Evolutionary conservation across 2,888 invertebrate genomes (phyloP).

Genomic region (Griposia aprilina): DNA sequence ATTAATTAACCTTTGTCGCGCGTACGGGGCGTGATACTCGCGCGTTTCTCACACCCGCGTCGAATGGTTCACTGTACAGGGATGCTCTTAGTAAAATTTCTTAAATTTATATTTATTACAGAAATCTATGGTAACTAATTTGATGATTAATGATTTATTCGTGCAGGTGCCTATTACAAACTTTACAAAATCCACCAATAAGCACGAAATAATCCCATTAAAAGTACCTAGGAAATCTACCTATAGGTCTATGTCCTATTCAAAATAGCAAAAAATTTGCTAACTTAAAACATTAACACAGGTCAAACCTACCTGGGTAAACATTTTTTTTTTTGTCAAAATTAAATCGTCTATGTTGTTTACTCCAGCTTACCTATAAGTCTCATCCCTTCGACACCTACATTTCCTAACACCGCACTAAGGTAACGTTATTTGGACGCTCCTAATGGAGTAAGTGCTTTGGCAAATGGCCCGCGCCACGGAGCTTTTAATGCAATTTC

Average conservation of each 20-base stretch:
- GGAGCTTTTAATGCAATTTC: constrained; percentile 90
- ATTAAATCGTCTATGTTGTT: neutral
- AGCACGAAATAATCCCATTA: neutral
- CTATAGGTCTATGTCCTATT: neutral
- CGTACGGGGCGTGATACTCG: constrained; percentile 67
- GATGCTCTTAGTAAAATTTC: constrained; percentile 23
- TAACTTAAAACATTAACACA: too few species aligned
- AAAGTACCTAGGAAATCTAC: neutral
- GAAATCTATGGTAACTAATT: neutral
- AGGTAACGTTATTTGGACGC: constrained; percentile 89
- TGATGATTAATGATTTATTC: neutral
- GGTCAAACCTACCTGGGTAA: neutral
- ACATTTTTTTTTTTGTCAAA: neutral
- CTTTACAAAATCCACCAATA: neutral
- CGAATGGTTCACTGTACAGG: constrained; percentile 45
- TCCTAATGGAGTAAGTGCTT: constrained; percentile 90
- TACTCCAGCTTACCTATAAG: constrained; percentile 22
- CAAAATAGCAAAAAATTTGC: neutral
- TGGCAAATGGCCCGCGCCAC: constrained; percentile 88
- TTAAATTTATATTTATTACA: neutral
- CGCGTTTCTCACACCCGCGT: constrained; percentile 67
- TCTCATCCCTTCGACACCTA: constrained; percentile 60
- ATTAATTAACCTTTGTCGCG: constrained; percentile 86
- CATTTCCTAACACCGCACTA: constrained; percentile 79
- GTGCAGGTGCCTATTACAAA: neutral